phyloP scores from a whole-genome alignment of 2,797 vertebrate genomes.

The Lepus townsendii region DNA sequence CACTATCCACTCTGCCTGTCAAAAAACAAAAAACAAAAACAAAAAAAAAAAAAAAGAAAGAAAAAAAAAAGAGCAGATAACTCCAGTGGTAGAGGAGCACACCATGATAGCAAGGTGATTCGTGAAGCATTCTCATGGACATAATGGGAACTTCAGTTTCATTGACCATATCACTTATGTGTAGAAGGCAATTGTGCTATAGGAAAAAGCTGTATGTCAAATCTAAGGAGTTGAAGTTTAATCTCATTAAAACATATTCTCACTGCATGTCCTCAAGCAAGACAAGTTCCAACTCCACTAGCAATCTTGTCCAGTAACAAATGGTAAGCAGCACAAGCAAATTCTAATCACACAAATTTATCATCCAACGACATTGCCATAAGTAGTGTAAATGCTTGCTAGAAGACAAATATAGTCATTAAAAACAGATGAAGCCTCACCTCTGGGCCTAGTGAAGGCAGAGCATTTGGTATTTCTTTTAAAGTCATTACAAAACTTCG shows the following conservation, averaged over 20 bases:
- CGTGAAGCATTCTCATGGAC: background rate
- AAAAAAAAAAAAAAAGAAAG: no score
- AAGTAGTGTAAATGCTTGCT: background rate
- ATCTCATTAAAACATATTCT: background rate
- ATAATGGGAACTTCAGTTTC: background rate
- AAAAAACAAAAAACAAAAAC: no score
- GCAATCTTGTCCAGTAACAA: background rate
- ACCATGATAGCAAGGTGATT: background rate
- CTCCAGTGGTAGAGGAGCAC: background rate
- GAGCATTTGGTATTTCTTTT: background rate
- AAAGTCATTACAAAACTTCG: background rate
- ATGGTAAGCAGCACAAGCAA: background rate
- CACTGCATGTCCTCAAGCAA: background rate
- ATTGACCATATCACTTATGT: background rate
- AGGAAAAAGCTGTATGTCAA: background rate
- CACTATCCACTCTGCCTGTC: no score
- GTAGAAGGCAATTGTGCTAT: background rate
- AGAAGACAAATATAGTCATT: constrained; percentile 8
- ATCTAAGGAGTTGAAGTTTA: background rate
- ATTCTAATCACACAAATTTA: constrained; percentile 34
- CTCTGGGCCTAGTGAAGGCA: background rate
- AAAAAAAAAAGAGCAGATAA: no score
- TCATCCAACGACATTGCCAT: background rate
- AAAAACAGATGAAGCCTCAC: background rate
- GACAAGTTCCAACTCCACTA: background rate